A percentile compares a stretch with the other conserved stretches of the same genome.
Conservation (phyloP, 2,888 invertebrate genomes). For the Agrypnus murinus region DNA sequence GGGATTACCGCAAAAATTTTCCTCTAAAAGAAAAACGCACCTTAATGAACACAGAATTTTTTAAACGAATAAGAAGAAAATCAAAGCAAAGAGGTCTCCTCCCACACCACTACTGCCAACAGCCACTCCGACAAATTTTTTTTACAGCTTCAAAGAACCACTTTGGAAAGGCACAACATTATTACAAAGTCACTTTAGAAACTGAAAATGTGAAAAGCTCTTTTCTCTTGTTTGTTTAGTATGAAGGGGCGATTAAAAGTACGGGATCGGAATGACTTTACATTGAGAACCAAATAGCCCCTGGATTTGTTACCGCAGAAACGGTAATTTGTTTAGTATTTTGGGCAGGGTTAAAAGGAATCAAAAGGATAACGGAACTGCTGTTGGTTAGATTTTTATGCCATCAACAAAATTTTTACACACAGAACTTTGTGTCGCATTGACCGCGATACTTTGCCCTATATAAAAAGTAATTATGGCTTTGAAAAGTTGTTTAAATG, state of each 20-base stretch:
- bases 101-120: no score
- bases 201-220: background rate
- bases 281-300: background rate
- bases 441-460: slow-evolving; percentile 1
- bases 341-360: slow-evolving; percentile 9
- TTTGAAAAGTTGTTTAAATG: slow-evolving; percentile 30
- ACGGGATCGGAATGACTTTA: background rate
- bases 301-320: slow-evolving; percentile 12
- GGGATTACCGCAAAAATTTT: no score
- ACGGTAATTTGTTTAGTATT: slow-evolving; percentile 15
- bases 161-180: slow-evolving; percentile 1
- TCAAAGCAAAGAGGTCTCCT: background rate
- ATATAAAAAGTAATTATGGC: slow-evolving; percentile 22
- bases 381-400: slow-evolving; percentile 8
- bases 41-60: background rate
- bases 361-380: slow-evolving; percentile 10
- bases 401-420: slow-evolving; percentile 11
- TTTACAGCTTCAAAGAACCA: background rate
- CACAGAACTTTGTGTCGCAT: slow-evolving; percentile 1
- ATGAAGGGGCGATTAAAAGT: slow-evolving; percentile 5
- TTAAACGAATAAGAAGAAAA: background rate
- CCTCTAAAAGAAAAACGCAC: no score
- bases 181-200: slow-evolving; percentile 10
- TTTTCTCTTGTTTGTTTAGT: no score
- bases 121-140: background rate